Conservation (phyloP, 2,888 invertebrate species). For the Cylindroiulus punctatus region DNA sequence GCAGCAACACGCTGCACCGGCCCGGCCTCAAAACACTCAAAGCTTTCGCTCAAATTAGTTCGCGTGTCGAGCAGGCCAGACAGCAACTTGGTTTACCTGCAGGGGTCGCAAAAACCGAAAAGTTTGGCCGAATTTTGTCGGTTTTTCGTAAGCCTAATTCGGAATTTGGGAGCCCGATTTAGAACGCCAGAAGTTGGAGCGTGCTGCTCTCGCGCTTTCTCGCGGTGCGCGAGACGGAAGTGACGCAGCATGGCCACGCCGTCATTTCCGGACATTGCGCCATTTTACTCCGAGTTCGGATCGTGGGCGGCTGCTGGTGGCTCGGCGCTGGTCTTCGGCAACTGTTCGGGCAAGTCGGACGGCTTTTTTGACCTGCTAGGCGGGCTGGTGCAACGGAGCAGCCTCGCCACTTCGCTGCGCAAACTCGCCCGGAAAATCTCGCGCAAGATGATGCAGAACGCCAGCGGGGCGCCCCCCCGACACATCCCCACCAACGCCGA, state of each 20-base stretch:
- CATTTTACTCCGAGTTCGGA: slow-evolving; percentile 48
- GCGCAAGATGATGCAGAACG: slow-evolving; percentile 54
- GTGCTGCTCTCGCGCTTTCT: background rate
- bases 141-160: too few relatives aligned
- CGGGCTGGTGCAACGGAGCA: background rate
- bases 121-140: too few relatives aligned
- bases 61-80: too few relatives aligned
- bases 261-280: slow-evolving; percentile 54
- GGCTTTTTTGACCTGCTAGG: slow-evolving; percentile 40
- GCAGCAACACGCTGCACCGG: too few relatives aligned
- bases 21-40: too few relatives aligned
- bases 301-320: slow-evolving; percentile 53
- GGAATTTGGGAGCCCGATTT: too few relatives aligned
- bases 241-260: slow-evolving; percentile 46
- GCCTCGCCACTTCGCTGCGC: slow-evolving; percentile 3
- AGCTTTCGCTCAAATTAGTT: too few relatives aligned
- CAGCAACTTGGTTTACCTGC: too few relatives aligned
- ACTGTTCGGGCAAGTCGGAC: background rate
- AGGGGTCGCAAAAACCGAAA: too few relatives aligned
- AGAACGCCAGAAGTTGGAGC: too few relatives aligned
- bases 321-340: background rate
- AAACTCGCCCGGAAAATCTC: slow-evolving; percentile 50
- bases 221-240: slow-evolving; percentile 14
- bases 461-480: background rate
- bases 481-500: slow-evolving; percentile 52